Evolutionary conservation across 2,113 vertebrate species (phyloP).

Genomic region (Paedocypris sp.): DNA sequence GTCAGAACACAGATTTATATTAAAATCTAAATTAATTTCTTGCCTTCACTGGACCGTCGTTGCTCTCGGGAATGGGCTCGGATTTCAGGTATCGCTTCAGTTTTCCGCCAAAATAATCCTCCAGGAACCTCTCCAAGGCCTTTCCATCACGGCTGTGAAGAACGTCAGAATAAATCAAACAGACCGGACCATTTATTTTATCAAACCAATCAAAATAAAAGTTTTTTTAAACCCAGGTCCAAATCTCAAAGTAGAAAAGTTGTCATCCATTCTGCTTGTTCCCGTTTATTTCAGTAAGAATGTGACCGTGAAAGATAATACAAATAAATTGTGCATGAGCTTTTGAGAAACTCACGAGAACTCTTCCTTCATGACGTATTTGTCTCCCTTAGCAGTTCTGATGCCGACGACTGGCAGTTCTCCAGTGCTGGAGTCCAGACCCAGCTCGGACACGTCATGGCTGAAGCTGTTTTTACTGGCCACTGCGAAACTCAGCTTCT

Average conservation of each 20-base stretch:
- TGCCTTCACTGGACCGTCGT: slow-evolving; percentile 94
- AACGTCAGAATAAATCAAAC: too few species aligned
- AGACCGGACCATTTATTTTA: too few species aligned
- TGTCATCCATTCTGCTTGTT: too few species aligned
- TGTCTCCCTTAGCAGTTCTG: slow-evolving; percentile 81
- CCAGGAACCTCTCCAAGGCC: slow-evolving; percentile 84
- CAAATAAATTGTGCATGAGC: too few species aligned
- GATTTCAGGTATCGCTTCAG: slow-evolving; percentile 93
- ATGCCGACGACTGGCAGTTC: slow-evolving; percentile 83
- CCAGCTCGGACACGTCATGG: slow-evolving; percentile 81
- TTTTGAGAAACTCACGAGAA: slow-evolving; percentile 79
- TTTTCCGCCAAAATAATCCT: slow-evolving; percentile 82
- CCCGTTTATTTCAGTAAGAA: too few species aligned
- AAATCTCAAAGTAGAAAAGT: too few species aligned
- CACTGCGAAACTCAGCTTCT: slow-evolving; percentile 78
- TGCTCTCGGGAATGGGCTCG: slow-evolving; percentile 81
- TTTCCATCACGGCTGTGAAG: slow-evolving; percentile 81
- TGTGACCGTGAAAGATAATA: too few species aligned
- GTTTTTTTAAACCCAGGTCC: too few species aligned
- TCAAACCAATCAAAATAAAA: too few species aligned
- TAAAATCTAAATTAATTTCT: slow-evolving; percentile 7
- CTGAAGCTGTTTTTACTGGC: slow-evolving; percentile 77
- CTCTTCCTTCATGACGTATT: slow-evolving; percentile 89
- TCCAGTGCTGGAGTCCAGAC: slow-evolving; percentile 68
- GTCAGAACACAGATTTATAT: not conserved